Conservation (phyloP, 2,797 vertebrate genomes). For the Sternotherus odoratus region DNA sequence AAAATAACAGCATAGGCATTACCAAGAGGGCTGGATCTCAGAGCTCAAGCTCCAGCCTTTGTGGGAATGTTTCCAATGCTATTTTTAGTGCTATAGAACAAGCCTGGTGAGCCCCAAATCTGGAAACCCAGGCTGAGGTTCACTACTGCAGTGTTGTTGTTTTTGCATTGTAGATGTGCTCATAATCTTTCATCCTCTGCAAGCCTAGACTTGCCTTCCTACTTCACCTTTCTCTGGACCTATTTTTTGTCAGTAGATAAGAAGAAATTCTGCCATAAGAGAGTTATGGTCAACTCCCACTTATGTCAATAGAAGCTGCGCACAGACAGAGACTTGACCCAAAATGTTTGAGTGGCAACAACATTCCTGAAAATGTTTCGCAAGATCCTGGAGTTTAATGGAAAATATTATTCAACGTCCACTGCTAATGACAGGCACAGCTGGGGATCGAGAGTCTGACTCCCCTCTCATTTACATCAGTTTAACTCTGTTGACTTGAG, state of each 20-base stretch:
- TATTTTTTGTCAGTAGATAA: neutral
- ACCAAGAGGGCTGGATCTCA: no score
- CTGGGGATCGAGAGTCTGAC: neutral
- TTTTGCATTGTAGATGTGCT: neutral
- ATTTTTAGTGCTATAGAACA: no score
- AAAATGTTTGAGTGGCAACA: neutral
- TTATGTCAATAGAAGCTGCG: neutral
- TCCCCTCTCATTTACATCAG: neutral
- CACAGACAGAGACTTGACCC: neutral
- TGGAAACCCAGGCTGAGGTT: no score
- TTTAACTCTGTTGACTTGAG: no score
- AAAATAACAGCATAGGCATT: no score
- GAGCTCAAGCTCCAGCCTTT: no score
- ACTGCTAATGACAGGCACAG: neutral
- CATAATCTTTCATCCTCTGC: neutral
- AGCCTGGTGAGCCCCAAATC: no score
- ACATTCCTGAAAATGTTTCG: neutral
- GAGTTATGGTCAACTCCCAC: rapidly evolving
- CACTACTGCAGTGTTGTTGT: no score
- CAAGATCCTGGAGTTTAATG: neutral
- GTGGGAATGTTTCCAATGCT: no score
- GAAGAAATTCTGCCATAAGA: neutral
- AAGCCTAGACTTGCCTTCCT: neutral
- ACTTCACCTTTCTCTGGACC: neutral
- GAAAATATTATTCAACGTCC: neutral